phyloP scores from a whole-genome alignment of 2,888 invertebrate genomes.

The Galeopsomyia nigrocyanea region DNA sequence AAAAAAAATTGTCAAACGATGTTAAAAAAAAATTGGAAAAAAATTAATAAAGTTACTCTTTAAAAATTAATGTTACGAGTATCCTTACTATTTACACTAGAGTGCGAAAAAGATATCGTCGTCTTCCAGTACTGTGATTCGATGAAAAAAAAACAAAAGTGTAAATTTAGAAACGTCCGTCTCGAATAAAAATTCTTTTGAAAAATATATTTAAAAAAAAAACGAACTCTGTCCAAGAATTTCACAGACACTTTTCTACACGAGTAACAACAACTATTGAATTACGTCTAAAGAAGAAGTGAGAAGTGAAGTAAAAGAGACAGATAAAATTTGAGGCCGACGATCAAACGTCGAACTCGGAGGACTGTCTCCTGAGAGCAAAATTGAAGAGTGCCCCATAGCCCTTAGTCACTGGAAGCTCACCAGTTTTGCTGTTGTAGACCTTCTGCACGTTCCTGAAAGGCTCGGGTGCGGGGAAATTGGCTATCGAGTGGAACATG shows the following conservation, averaged over 20 bases:
- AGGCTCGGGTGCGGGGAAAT: conserved; percentile 80
- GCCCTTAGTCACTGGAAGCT: conserved; percentile 51
- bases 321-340: not conserved
- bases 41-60: too few species aligned
- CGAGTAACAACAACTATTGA: not conserved
- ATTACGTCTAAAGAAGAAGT: not conserved
- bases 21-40: too few species aligned
- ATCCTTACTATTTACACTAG: too few species aligned
- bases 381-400: conserved; percentile 25
- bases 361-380: conserved; percentile 36
- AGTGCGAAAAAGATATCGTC: not conserved
- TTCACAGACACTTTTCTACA: conserved; percentile 31
- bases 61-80: too few species aligned
- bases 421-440: conserved; percentile 78
- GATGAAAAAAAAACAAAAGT: not conserved
- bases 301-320: conserved; percentile 1
- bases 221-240: not conserved
- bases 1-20: too few species aligned
- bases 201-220: too few species aligned
- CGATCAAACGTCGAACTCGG: conserved; percentile 35
- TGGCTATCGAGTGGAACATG: conserved; percentile 74
- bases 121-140: not conserved
- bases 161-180: too few species aligned
- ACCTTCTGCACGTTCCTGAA: conserved; percentile 78
- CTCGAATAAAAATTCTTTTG: too few species aligned